Evolutionary conservation across 2,797 vertebrate species (phyloP), one percentile per base, ranked within the genome.

Genomic region (Darevskia nairensis): DNA sequence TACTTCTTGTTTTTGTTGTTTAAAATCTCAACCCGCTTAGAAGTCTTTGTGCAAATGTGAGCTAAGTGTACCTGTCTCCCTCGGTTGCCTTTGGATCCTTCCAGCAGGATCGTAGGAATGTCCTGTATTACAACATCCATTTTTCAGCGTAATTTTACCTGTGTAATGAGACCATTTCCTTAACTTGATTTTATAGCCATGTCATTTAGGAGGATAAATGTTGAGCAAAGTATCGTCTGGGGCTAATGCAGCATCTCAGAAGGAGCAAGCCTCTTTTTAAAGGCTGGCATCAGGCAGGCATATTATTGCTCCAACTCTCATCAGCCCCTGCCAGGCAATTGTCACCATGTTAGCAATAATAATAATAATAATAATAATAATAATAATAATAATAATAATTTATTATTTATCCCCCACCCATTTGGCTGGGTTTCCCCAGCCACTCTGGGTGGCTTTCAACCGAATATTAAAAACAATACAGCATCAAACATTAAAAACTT

Each of bases 231-330:
- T 15, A 84, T 41, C 46, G 89, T 11, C 61, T 82, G 68, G 72
- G n/a, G 8, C 61, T 89, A 80, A 76, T 82, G 32, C 25, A 86
- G 80, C 64, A 68, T 82, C 82, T 78, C 3, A 2, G 87, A 35
- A 86, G 32, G 29, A 81, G 89, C 27, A 76, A 91, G 82, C 9
- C 77, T 86, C 23, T 17, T 89, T 94, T 89, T 8, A 64, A 78
- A 91, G 15, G 89, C 93, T 90, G 88, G 82, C 92, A 92, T 94
- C 93, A 88, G 90, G n/a, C 50, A 55, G 50, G 13, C 50, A 55
- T 55, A 55, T 55, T 55, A 15, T 13, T 55, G 50, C 61, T 64
- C 61, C 61, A 64, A 64, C 21, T 64, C 61, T 23, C 61, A 64
- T 23, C 61, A 64, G 61, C 61, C 21, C 21, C 61, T 19, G 1